Percentiles rank a stretch among this genome's conserved stretches.
phyloP scores from a whole-genome alignment of 1,140 invertebrate species.

The Drosophila kohkoa region DNA sequence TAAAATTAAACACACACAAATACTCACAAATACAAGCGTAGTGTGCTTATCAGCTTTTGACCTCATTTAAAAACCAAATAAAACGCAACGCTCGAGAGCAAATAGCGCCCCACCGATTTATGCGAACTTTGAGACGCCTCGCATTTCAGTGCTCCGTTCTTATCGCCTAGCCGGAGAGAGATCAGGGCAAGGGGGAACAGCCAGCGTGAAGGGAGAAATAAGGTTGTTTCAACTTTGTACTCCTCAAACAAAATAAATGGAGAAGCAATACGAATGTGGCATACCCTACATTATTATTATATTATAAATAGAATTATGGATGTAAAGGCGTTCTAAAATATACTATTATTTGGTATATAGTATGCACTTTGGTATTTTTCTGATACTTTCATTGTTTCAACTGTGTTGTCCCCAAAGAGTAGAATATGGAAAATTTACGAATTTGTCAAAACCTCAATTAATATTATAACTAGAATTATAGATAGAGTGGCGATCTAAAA shows the following conservation, averaged over 20 bases:
- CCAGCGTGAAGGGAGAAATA: not conserved
- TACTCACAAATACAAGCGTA: constrained; percentile 1
- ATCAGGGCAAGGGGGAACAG: constrained; percentile 14
- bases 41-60: constrained; percentile 76
- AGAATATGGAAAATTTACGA: no score
- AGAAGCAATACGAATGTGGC: not conserved
- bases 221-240: constrained; percentile 25
- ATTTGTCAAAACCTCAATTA: no score
- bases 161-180: constrained; percentile 44
- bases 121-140: constrained; percentile 61
- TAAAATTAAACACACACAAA: constrained; percentile 41
- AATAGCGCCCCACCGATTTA: constrained; percentile 50
- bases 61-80: constrained; percentile 82
- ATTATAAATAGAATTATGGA: no score
- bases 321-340: no score
- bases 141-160: constrained; percentile 38
- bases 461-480: no score
- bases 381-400: no score
- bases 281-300: not conserved
- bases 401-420: no score
- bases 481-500: no score
- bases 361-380: no score
- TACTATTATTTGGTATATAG: no score
- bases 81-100: constrained; percentile 55
- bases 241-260: not conserved